Evolutionary conservation across 92 coral and sea anemone species (phyloP).

Genomic region (Palythoa heliodiscus): DNA sequence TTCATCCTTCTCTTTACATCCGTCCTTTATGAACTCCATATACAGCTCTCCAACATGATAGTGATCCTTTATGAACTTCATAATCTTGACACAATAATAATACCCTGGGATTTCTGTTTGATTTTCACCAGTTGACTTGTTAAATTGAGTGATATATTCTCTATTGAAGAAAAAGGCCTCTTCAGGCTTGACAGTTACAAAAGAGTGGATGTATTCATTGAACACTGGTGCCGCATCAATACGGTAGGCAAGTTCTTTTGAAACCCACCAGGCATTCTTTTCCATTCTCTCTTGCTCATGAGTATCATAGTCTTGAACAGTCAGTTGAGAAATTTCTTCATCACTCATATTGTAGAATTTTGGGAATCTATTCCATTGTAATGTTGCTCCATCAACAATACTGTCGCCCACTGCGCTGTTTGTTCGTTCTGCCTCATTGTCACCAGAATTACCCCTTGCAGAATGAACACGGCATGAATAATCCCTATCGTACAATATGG

Average conservation of each 20-base stretch:
- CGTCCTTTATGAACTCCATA: constrained; percentile 43
- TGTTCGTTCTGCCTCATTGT: constrained; percentile 46
- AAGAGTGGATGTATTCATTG: constrained; percentile 37
- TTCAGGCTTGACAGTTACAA: constrained; percentile 30
- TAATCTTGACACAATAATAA: constrained; percentile 28
- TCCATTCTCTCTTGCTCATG: constrained; percentile 30
- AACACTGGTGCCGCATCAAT: constrained; percentile 41
- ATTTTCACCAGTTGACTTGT: constrained; percentile 14
- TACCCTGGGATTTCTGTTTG: constrained; percentile 47
- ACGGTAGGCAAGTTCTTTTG: constrained; percentile 28
- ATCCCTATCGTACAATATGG: constrained; percentile 31
- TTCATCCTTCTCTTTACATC: constrained; percentile 38
- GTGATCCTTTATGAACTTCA: constrained; percentile 42
- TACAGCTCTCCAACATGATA: constrained; percentile 43
- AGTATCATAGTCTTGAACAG: constrained; percentile 3
- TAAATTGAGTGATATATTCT: constrained; percentile 3
- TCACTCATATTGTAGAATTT: constrained; percentile 30
- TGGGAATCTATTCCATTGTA: constrained; percentile 36
- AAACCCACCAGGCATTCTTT: constrained; percentile 4
- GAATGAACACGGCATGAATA: constrained; percentile 40
- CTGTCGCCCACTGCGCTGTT: constrained; percentile 36
- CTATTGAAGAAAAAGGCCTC: constrained; percentile 45
- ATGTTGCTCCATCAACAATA: constrained; percentile 42
- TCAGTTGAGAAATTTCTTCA: constrained; percentile 24
- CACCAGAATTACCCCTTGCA: constrained; percentile 45